Evolutionary conservation across 2,113 vertebrate species (phyloP).

Genomic region (Paradisaea rubra): DNA sequence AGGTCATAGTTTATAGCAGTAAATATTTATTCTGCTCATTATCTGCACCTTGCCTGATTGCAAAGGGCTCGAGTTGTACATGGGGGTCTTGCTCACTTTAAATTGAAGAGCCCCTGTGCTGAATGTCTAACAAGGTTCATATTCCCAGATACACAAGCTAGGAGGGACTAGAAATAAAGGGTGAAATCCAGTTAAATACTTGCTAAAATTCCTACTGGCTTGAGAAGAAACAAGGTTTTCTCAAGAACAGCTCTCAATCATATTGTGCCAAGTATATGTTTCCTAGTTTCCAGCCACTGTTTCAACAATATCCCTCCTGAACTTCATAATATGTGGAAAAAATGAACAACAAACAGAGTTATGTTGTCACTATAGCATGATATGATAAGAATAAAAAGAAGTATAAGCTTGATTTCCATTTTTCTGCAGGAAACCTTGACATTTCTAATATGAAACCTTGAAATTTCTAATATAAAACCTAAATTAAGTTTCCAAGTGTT

Average conservation of each 20-base stretch:
- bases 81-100: background rate
- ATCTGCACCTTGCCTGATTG: background rate
- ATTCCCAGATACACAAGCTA: background rate
- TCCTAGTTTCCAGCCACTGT: background rate
- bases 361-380: background rate
- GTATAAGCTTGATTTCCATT: background rate
- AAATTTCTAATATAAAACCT: background rate
- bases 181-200: background rate
- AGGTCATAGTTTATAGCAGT: background rate
- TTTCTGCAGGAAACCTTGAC: background rate
- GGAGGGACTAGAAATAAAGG: background rate
- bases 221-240: background rate
- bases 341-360: background rate
- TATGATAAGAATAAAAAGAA: background rate
- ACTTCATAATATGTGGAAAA: background rate
- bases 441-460: background rate
- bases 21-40: background rate
- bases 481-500: background rate
- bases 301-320: background rate
- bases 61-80: rapidly evolving
- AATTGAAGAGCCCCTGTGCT: background rate
- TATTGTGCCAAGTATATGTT: background rate
- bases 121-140: background rate
- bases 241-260: background rate
- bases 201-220: background rate